These are phyloP conservation scores for Callyntrura sp. DNA, from an alignment of 2,888 invertebrate species.

Conservation along the genomic window DNA sequence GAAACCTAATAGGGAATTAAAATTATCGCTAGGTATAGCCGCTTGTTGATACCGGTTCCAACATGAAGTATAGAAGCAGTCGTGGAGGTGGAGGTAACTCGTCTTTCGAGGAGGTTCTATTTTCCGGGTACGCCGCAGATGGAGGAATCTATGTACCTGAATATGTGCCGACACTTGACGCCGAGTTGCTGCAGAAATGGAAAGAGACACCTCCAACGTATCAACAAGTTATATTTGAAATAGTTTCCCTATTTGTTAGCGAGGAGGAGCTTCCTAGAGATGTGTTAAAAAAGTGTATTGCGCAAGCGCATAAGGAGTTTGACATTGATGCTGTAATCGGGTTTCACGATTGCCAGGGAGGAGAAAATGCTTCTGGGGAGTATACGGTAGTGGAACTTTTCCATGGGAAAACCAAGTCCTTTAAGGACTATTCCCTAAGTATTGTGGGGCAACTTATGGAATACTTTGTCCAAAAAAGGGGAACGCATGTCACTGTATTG, in stretches of 20 bases:
- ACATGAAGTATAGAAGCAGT: slow-evolving; percentile 85
- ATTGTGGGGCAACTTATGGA: slow-evolving; percentile 85
- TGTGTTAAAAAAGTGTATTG: slow-evolving; percentile 84
- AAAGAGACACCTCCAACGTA: slow-evolving; percentile 84
- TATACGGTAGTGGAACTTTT: slow-evolving; percentile 86
- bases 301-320: slow-evolving; percentile 68
- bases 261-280: slow-evolving; percentile 85
- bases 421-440: slow-evolving; percentile 86
- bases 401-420: slow-evolving; percentile 86
- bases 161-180: slow-evolving; percentile 84
- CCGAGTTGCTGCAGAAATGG: slow-evolving; percentile 84
- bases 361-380: slow-evolving; percentile 83
- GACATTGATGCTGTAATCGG: slow-evolving; percentile 68
- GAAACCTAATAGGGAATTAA: too few species aligned
- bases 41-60: neutral
- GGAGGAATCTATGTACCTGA: slow-evolving; percentile 86
- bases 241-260: slow-evolving; percentile 85
- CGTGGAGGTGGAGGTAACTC: slow-evolving; percentile 84
- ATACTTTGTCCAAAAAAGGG: slow-evolving; percentile 85
- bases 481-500: slow-evolving; percentile 85
- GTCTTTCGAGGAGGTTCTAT: slow-evolving; percentile 81
- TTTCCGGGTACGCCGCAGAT: slow-evolving; percentile 85
- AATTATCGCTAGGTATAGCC: too few species aligned
- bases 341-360: slow-evolving; percentile 4
- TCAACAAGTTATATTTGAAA: slow-evolving; percentile 85